These are phyloP conservation scores for Poecile montanus DNA, from an alignment of 2,797 vertebrate genomes.

Conservation along the genomic window DNA sequence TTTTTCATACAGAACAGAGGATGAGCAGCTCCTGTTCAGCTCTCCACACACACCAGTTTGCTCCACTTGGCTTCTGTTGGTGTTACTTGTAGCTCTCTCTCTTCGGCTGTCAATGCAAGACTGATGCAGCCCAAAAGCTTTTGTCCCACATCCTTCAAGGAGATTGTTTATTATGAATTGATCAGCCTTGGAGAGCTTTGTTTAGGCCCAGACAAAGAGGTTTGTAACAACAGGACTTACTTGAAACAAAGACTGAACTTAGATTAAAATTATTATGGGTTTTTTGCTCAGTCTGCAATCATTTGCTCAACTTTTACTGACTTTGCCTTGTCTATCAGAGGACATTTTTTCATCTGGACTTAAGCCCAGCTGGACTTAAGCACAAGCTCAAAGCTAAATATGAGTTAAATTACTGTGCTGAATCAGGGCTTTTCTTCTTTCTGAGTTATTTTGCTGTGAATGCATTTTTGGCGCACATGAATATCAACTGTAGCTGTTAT, in stretches of 20 bases:
- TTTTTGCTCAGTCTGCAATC: not conserved
- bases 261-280: not conserved
- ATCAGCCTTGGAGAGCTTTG: not conserved
- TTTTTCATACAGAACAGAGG: not conserved
- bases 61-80: not conserved
- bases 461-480: constrained; percentile 63
- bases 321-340: constrained; percentile 16
- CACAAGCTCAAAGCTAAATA: constrained; percentile 29
- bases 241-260: constrained; percentile 20
- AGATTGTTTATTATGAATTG: not conserved
- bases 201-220: not conserved
- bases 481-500: constrained; percentile 65
- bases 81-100: not conserved
- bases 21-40: not conserved
- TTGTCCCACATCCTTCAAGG: not conserved
- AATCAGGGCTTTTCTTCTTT: constrained; percentile 68
- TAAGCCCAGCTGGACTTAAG: constrained; percentile 44
- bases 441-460: constrained; percentile 64
- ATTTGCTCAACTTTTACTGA: not conserved
- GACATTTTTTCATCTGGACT: constrained; percentile 33
- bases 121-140: not conserved
- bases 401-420: constrained; percentile 57
- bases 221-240: not conserved
- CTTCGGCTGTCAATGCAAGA: not conserved
- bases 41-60: not conserved